Evolutionary conservation across 2,797 vertebrate species (phyloP), one percentile per base, ranked within the genome.

Genomic region (Xerus rutilus): DNA sequence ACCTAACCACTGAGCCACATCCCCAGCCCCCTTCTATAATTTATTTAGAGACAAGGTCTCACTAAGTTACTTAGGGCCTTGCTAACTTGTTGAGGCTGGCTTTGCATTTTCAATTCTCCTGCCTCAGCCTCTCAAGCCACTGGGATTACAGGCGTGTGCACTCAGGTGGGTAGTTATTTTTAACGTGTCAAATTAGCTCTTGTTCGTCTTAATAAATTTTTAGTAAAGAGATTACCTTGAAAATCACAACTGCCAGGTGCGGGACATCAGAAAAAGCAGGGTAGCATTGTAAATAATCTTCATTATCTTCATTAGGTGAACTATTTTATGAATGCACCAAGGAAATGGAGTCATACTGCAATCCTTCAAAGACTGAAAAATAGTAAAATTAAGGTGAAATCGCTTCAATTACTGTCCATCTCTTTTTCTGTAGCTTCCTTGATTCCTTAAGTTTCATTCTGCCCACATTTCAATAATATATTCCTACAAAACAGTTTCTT

Each of bases 361-460:
- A 96, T 95, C 89, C 30, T 47, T 96, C 86, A 83, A 87, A 81
- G 69, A 93, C 96, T 97, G 91, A 95, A 97, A 97, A 97, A 97
- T 52, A 94, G 49, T 83, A 95, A 95, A 96, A 89, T 52, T 76
- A 96, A 86, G 5, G 73, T 83, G 43, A 94, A 93, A 94, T 95
- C 0, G 78, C 32, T 91, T 95, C 69, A 94, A 35, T 77, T 93
- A 91, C 35, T 89, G 43, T 49, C 39, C 72, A 86, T 90, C n/a
- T 96, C 83, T 91, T 86, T 90, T 83, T 2, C 13, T 25, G 32
- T 77, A 59, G 20, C 52, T 30, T 91, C 28, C 52, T 74, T 10
- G 88, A 82, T 30, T 92, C 59, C 30, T 92, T 94, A 64, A n/a
- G 35, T 4, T 89, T 59, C 65, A 81, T 49, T 70, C 59, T 83